Conservation (phyloP, 2,113 vertebrate species). For the Pteruthius melanotis region DNA sequence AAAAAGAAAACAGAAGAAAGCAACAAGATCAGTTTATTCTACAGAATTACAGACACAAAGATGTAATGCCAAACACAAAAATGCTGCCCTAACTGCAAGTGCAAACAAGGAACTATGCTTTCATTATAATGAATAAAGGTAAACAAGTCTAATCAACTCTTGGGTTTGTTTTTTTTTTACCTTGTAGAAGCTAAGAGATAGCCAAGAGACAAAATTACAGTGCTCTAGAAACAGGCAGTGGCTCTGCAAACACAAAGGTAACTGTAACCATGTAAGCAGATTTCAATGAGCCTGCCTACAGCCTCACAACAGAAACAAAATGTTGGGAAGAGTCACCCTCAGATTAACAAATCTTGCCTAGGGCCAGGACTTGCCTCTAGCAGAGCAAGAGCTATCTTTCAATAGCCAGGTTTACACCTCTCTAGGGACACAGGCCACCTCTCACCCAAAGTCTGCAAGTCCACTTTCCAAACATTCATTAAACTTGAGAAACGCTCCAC, state of each 20-base stretch:
- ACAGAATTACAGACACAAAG: not conserved
- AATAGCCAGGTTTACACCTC: not conserved
- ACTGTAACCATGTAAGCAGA: not conserved
- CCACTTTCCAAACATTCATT: not conserved
- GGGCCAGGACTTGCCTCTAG: not conserved
- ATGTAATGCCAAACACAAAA: not conserved
- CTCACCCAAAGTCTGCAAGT: not conserved
- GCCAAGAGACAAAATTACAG: not conserved
- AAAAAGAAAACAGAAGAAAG: not conserved
- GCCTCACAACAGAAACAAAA: not conserved
- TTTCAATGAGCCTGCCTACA: not conserved
- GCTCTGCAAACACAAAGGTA: not conserved
- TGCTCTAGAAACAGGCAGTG: not conserved
- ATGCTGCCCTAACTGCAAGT: not conserved
- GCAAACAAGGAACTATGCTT: not conserved
- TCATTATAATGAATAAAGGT: not conserved
- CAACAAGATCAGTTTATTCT: not conserved
- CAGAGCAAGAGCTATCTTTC: not conserved
- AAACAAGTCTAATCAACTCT: not conserved
- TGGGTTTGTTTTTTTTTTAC: not conserved
- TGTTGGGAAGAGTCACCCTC: not conserved
- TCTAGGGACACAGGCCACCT: not conserved
- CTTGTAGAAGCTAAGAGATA: not conserved
- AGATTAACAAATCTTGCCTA: not conserved
- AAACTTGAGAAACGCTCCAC: not conserved